Evolutionary conservation across 1,140 invertebrate genomes (phyloP).

Genomic region (Drosophila teissieri): DNA sequence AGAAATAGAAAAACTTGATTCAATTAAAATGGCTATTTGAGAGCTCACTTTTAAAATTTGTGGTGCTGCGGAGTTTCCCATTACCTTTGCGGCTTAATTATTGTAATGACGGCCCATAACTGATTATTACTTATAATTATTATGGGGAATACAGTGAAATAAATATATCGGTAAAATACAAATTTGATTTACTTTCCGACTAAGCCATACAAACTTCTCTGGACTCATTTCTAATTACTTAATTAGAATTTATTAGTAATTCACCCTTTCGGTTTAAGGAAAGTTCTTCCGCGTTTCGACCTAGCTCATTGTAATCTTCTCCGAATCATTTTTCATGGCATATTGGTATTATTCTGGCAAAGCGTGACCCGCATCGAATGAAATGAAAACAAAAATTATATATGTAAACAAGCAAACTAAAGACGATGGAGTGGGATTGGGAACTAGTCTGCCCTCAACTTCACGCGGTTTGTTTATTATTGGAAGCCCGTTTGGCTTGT

Average conservation of each 20-base stretch:
- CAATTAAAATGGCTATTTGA: not conserved
- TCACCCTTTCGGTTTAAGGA: not conserved
- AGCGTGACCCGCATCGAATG: constrained; percentile 44
- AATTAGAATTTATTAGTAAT: not conserved
- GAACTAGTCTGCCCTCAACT: constrained; percentile 1
- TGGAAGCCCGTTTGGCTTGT: constrained; percentile 55
- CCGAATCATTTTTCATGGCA: constrained; percentile 8
- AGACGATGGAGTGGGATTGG: constrained; percentile 1
- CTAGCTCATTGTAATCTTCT: constrained; percentile 1
- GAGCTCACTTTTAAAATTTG: not conserved
- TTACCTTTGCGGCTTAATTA: too few species aligned
- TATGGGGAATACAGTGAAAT: too few species aligned
- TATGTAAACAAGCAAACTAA: constrained; percentile 20
- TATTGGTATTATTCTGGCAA: constrained; percentile 27
- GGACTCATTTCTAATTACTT: not conserved
- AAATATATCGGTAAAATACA: too few species aligned
- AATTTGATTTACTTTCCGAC: too few species aligned
- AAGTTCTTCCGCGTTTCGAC: not conserved
- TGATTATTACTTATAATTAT: too few species aligned
- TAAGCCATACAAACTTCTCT: too few species aligned
- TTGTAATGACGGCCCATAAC: too few species aligned
- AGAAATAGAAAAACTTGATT: not conserved
- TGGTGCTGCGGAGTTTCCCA: too few species aligned
- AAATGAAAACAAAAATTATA: constrained; percentile 46
- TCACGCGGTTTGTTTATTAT: constrained; percentile 47